Evolutionary conservation across 37 sponge, comb jelly and placozoan species (phyloP).

Genomic region (Chondrosia reniformis): DNA sequence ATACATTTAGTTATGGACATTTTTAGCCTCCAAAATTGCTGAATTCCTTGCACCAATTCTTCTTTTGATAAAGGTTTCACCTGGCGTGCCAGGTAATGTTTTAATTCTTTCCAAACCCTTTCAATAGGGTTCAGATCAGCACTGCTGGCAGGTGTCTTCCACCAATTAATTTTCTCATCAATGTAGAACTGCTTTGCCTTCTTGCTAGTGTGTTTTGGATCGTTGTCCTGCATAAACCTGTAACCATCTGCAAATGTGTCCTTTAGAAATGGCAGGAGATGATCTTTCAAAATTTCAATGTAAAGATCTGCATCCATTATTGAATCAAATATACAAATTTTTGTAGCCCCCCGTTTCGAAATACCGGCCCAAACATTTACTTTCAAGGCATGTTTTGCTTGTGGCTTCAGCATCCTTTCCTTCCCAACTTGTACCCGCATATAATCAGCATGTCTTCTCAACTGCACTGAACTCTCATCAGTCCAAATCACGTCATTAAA

Average conservation of each 20-base stretch:
- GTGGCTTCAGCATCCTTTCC: background rate
- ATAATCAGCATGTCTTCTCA: background rate
- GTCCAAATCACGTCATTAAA: background rate
- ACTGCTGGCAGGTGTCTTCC: constrained; percentile 16
- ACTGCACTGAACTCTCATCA: constrained; percentile 3
- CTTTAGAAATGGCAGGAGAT: background rate
- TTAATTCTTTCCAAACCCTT: background rate
- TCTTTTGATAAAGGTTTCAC: background rate
- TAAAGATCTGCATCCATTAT: background rate
- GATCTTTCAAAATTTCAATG: background rate
- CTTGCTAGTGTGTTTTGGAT: constrained; percentile 11
- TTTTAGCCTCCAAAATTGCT: background rate
- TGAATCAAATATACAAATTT: background rate
- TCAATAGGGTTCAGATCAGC: constrained; percentile 17
- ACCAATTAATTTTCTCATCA: background rate
- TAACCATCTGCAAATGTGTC: background rate
- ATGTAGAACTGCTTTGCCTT: background rate
- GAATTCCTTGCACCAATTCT: background rate
- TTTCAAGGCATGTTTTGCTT: background rate
- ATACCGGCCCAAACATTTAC: constrained; percentile 10
- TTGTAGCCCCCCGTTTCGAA: background rate
- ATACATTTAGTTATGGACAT: background rate
- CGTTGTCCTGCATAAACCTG: constrained; percentile 6
- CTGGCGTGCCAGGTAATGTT: constrained; percentile 2
- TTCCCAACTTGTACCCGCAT: background rate